A percentile compares a stretch with the other conserved stretches of the same genome.
Evolutionary conservation across 92 coral and sea anemone genomes (phyloP).

Genomic region (Zoanthus sansibaricus): DNA sequence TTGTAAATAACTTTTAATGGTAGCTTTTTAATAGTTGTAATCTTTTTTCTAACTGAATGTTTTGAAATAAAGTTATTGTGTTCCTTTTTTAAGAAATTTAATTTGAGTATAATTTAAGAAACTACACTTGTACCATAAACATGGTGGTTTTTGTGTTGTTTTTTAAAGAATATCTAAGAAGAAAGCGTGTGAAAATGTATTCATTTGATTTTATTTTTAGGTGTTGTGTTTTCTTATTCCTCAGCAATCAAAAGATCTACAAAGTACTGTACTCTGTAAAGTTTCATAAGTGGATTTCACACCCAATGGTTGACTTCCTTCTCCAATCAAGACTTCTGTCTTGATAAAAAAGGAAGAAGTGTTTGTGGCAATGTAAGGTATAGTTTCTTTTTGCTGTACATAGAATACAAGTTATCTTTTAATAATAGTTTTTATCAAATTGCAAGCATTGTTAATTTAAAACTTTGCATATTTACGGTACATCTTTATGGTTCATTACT

Average conservation of each 20-base stretch:
- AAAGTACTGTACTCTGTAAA: constrained; percentile 18
- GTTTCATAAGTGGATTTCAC: constrained; percentile 30
- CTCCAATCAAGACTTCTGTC: constrained; percentile 92
- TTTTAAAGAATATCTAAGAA: too few relatives aligned
- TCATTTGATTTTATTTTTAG: constrained; percentile 28
- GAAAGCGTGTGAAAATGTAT: not conserved
- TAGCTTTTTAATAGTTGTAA: too few relatives aligned
- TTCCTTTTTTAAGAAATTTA: too few relatives aligned
- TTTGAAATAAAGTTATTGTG: too few relatives aligned
- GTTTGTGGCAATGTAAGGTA: constrained; percentile 16
- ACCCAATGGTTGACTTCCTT: constrained; percentile 93
- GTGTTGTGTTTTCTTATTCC: constrained; percentile 31
- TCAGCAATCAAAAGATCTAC: constrained; percentile 28
- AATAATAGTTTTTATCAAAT: not conserved
- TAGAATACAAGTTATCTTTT: not conserved
- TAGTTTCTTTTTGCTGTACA: not conserved
- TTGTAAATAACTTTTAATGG: too few relatives aligned
- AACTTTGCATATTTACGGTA: too few relatives aligned
- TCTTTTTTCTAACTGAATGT: too few relatives aligned
- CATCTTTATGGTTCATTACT: too few relatives aligned
- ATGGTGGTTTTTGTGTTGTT: too few relatives aligned
- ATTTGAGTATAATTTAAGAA: too few relatives aligned
- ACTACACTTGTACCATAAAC: too few relatives aligned
- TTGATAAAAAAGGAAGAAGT: constrained; percentile 93
- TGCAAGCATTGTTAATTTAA: too few relatives aligned